These are phyloP conservation scores for Phoenicopterus ruber DNA, from an alignment of 2,113 vertebrate species.

Conservation along the genomic window DNA sequence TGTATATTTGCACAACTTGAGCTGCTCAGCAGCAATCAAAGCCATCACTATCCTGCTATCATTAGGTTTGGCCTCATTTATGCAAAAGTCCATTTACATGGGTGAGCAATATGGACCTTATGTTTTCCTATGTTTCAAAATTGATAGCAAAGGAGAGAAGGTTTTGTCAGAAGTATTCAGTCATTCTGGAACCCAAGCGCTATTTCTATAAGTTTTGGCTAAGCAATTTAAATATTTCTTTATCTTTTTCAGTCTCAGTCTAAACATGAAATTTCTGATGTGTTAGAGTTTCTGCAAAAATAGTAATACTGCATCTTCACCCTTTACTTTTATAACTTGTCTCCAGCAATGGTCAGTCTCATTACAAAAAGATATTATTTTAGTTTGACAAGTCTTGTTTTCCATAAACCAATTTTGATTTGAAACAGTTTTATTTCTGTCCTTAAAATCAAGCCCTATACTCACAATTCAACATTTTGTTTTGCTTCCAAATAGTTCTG, in stretches of 20 bases:
- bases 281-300: not conserved
- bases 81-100: not conserved
- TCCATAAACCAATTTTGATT: not conserved
- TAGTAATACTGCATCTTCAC: not conserved
- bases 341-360: not conserved
- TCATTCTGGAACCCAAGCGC: not conserved
- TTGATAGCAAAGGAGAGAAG: not conserved
- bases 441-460: not conserved
- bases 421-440: not conserved
- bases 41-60: not conserved
- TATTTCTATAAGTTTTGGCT: not conserved
- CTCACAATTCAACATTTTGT: not conserved
- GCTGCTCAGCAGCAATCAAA: conserved; percentile 12
- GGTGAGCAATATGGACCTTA: not conserved
- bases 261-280: not conserved
- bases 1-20: conserved; percentile 37
- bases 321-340: not conserved
- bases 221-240: not conserved
- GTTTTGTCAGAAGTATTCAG: not conserved
- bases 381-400: not conserved
- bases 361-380: not conserved
- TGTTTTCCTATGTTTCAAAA: not conserved
- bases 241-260: not conserved
- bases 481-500: not conserved
- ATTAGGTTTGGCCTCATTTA: conserved; percentile 1